Evolutionary conservation across 2,113 vertebrate genomes (phyloP), one percentile per base, ranked within the genome.

Genomic region (Pseudorhombus dupliciocellatus): DNA sequence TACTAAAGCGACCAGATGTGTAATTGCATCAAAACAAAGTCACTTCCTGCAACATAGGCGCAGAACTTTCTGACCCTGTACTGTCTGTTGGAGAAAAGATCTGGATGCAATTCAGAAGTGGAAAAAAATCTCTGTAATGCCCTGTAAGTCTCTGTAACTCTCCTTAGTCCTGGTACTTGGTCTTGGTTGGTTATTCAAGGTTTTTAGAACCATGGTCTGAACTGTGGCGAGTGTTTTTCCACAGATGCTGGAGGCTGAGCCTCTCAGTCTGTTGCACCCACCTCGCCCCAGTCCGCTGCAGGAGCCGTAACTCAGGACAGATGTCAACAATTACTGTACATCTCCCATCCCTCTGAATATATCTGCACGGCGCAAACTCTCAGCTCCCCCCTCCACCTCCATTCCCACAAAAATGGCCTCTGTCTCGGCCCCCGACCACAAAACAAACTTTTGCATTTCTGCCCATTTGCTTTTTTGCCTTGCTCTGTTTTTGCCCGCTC

Each of bases 241-340:
- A 59, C 73, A 62, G 50, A 71, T 83, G 62, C 52, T 62, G 60
- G 48, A 80, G 50, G 51, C 75, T 71, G 71, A 52, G 46, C 28
- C 59, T 63, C 70, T 69, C 54, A 67, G 44, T 51, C 15, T 68
- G 52, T 68, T 48, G 77, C 66, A 63, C 67, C 52, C 72, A 72
- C 57, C 70, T 74, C 81, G 56, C 51, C 31, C 40, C 28, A 57
- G 54, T 72, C 68, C 22, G 2, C 64, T 63, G 28, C 34, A 37
- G 10, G 42, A 68, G 56, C 63, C 31, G 20, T 80, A 88, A 89
- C 75, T 81, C 67, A 71, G 68, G 81, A 90, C 92, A 93, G 83
- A 92, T 92, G 90, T 91, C 81, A 87, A 80, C 83, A 77, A 89
- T 88, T 90, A 85, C 30, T 37, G 30, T 22, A 37, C 72, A 79